These are phyloP conservation scores for Serinus canaria DNA, from an alignment of 2,113 vertebrate species.

Conservation along the genomic window DNA sequence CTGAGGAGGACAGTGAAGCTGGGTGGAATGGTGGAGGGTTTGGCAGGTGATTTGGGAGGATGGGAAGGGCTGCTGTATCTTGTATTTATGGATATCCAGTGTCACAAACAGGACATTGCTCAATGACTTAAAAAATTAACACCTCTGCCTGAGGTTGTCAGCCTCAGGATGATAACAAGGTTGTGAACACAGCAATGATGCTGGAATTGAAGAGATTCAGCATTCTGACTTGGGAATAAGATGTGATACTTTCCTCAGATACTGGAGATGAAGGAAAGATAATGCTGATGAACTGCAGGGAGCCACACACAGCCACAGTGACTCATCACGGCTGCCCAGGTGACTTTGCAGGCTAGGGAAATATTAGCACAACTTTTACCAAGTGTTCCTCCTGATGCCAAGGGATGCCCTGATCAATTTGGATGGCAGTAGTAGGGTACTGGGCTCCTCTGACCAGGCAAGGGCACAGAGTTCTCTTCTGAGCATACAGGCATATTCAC, in stretches of 20 bases:
- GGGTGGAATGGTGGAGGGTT: neutral
- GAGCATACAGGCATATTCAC: neutral
- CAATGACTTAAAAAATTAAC: conserved; percentile 48
- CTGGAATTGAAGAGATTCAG: conserved; percentile 46
- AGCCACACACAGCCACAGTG: conserved; percentile 5
- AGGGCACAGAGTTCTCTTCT: neutral
- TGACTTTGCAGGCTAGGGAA: conserved; percentile 18
- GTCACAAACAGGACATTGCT: conserved; percentile 2
- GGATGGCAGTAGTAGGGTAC: neutral
- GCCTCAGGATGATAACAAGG: conserved; percentile 27
- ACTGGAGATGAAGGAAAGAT: conserved; percentile 39
- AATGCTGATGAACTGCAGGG: conserved; percentile 28
- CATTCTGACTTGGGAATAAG: conserved; percentile 3
- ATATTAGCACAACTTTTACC: conserved; percentile 42
- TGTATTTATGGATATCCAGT: neutral
- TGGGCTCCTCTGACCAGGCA: neutral
- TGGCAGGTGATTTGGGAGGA: neutral
- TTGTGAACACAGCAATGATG: conserved; percentile 10
- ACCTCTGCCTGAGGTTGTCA: conserved; percentile 18
- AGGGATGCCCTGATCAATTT: neutral
- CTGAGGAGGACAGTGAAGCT: neutral
- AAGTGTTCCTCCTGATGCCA: neutral
- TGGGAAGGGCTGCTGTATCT: neutral
- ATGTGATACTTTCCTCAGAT: conserved; percentile 54
- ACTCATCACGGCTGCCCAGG: conserved; percentile 42